phyloP scores from a whole-genome alignment of 1,140 invertebrate genomes.

The Drosophila sechellia region DNA sequence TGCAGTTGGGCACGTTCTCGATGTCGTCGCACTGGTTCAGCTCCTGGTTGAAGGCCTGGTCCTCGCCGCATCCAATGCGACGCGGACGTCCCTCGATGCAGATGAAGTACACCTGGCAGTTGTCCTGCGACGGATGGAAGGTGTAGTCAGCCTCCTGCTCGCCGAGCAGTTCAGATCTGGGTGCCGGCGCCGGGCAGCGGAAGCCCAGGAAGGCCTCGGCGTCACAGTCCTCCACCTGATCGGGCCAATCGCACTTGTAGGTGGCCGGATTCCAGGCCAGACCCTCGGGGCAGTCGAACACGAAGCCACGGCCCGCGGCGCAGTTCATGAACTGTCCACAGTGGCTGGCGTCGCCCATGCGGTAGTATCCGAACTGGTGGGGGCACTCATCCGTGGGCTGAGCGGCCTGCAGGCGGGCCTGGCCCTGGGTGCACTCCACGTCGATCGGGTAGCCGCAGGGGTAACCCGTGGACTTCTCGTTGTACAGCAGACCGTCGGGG shows the following conservation, averaged over 20 bases:
- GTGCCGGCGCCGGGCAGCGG: slow-evolving; percentile 86
- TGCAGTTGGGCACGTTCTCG: slow-evolving; percentile 91
- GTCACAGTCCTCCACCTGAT: slow-evolving; percentile 91
- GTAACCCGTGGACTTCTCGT: slow-evolving; percentile 89
- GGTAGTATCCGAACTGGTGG: slow-evolving; percentile 93
- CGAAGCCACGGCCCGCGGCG: slow-evolving; percentile 88
- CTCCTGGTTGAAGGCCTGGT: slow-evolving; percentile 92
- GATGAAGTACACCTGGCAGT: slow-evolving; percentile 93
- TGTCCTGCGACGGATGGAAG: slow-evolving; percentile 86
- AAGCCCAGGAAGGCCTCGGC: slow-evolving; percentile 90
- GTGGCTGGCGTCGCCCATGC: slow-evolving; percentile 88
- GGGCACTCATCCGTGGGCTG: slow-evolving; percentile 91
- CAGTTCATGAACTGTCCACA: slow-evolving; percentile 95
- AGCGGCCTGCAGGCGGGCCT: slow-evolving; percentile 86
- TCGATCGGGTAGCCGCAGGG: slow-evolving; percentile 94
- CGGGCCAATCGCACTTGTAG: slow-evolving; percentile 94
- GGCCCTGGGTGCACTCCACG: slow-evolving; percentile 90
- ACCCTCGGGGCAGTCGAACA: slow-evolving; percentile 89
- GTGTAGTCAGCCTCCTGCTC: slow-evolving; percentile 85
- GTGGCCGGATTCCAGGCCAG: slow-evolving; percentile 92
- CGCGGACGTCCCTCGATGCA: slow-evolving; percentile 90
- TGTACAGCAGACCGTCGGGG: slow-evolving; percentile 93
- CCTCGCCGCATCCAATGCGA: slow-evolving; percentile 90
- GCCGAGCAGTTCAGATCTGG: slow-evolving; percentile 82
- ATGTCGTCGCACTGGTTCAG: slow-evolving; percentile 90